Conservation (phyloP, 1,140 invertebrate genomes). For the Drosophila persimilis region DNA sequence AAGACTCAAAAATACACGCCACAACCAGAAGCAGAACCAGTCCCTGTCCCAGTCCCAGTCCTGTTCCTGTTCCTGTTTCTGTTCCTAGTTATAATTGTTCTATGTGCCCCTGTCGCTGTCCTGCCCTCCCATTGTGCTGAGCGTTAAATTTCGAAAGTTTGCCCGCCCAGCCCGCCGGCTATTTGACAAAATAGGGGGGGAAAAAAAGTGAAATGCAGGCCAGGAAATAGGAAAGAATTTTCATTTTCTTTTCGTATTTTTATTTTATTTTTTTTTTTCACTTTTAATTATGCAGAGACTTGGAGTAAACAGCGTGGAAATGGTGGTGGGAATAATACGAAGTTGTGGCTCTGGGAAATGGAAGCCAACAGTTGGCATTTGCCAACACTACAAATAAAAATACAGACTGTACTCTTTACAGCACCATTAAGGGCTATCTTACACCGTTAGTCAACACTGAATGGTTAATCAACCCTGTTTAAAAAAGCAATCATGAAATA, state of each 20-base stretch:
- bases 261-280: slow-evolving; percentile 2
- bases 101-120: slow-evolving; percentile 36
- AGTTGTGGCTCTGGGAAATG: background rate
- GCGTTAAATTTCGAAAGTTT: slow-evolving; percentile 81
- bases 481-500: too few relatives aligned
- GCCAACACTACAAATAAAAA: background rate
- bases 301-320: slow-evolving; percentile 8
- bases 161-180: slow-evolving; percentile 40
- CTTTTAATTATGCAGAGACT: slow-evolving; percentile 43
- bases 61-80: slow-evolving; percentile 27
- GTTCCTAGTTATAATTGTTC: slow-evolving; percentile 69
- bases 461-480: too few relatives aligned
- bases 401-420: too few relatives aligned
- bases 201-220: slow-evolving; percentile 52
- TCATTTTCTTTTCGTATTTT: slow-evolving; percentile 15
- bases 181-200: slow-evolving; percentile 59
- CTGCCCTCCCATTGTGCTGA: slow-evolving; percentile 61
- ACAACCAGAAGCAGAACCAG: background rate
- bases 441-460: too few relatives aligned
- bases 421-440: too few relatives aligned
- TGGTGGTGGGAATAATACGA: background rate
- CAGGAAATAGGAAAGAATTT: slow-evolving; percentile 44
- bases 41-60: background rate
- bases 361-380: background rate
- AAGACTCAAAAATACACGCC: slow-evolving; percentile 43